These are phyloP conservation scores for Argentina silus DNA, from an alignment of 2,797 vertebrate genomes.

Conservation along the genomic window DNA sequence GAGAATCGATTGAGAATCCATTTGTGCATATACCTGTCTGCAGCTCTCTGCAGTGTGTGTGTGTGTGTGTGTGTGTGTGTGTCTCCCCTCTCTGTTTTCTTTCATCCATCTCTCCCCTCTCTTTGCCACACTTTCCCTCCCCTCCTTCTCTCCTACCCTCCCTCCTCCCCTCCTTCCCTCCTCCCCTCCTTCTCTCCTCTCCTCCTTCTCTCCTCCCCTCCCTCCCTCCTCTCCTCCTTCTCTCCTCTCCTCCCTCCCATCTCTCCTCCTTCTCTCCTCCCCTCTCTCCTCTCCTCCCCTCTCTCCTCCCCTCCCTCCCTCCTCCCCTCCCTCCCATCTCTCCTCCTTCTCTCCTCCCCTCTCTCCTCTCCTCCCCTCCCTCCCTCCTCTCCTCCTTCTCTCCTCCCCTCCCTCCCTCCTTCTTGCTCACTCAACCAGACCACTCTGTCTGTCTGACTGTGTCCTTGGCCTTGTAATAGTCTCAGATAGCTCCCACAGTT, in stretches of 20 bases:
- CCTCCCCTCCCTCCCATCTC: background rate
- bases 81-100: background rate
- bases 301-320: background rate
- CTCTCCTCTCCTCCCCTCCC: no score
- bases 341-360: background rate
- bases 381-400: no score
- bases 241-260: background rate
- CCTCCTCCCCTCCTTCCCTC: background rate
- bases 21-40: background rate
- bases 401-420: background rate
- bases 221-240: background rate
- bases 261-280: background rate
- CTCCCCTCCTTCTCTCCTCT: background rate
- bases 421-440: background rate
- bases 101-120: background rate
- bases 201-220: background rate
- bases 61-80: conserved; percentile 21
- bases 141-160: background rate
- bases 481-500: conserved; percentile 4
- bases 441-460: background rate
- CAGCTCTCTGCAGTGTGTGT: background rate
- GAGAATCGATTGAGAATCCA: background rate
- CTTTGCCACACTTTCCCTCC: background rate
- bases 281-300: background rate
- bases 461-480: background rate